Percentiles rank a stretch among this genome's conserved stretches.
Evolutionary conservation across 2,888 invertebrate genomes (phyloP).

Genomic region (Euplexia lucipara): DNA sequence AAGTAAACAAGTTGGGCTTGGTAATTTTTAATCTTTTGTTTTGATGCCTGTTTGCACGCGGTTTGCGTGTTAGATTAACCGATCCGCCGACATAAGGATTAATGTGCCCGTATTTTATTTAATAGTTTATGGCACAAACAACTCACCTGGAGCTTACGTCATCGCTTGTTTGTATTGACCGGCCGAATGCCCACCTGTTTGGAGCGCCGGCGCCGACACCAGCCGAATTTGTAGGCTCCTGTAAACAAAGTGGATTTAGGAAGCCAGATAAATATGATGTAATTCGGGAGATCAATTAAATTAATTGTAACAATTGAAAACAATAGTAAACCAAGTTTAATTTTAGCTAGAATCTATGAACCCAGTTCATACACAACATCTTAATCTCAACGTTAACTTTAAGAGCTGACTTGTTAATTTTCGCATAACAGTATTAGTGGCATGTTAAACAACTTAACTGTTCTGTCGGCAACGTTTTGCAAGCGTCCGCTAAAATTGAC

Average conservation of each 20-base stretch:
- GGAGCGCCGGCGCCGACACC: not conserved
- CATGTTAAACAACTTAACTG: conserved; percentile 81
- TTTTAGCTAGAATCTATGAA: conserved; percentile 28
- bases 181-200: conserved; percentile 35
- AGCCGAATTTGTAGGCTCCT: conserved; percentile 10
- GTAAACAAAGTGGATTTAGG: conserved; percentile 13
- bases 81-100: conserved; percentile 58
- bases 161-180: conserved; percentile 48
- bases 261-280: not conserved
- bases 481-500: conserved; percentile 80
- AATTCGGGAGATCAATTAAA: not conserved
- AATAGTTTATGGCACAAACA: conserved; percentile 47
- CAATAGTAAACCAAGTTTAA: not conserved
- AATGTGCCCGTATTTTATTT: conserved; percentile 62
- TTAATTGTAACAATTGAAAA: not conserved
- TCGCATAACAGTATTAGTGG: conserved; percentile 78
- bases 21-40: conserved; percentile 75
- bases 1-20: conserved; percentile 73
- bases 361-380: conserved; percentile 45
- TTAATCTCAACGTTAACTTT: conserved; percentile 35
- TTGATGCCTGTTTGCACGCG: conserved; percentile 63
- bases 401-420: conserved; percentile 69
- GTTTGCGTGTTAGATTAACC: conserved; percentile 60
- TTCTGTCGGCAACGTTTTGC: conserved; percentile 77
- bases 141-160: conserved; percentile 53